Conservation (phyloP, 2,797 vertebrate genomes). For the Phrynocephalus forsythii region DNA sequence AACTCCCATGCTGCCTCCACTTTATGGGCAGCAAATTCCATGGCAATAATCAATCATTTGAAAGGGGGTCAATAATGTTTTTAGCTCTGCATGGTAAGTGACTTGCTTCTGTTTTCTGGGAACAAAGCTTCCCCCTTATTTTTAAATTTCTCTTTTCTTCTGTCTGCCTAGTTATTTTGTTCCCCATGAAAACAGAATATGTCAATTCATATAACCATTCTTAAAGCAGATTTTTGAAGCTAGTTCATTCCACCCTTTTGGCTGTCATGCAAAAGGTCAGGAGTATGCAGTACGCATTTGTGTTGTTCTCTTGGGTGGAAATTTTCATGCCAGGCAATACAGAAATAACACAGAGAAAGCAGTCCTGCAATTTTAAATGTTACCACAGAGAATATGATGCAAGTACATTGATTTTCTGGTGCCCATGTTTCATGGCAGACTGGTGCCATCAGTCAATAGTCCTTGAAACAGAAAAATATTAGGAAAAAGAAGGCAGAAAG, state of each 20-base stretch:
- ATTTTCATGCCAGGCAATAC: neutral
- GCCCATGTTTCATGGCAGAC: neutral
- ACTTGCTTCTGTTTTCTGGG: neutral
- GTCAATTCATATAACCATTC: conserved; percentile 36
- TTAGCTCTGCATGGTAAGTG: neutral
- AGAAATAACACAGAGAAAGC: accelerated
- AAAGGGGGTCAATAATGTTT: neutral
- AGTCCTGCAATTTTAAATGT: accelerated
- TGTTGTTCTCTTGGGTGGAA: conserved; percentile 11
- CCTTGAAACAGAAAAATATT: neutral
- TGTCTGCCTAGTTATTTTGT: accelerated
- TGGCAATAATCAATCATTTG: neutral
- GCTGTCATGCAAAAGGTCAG: conserved; percentile 22
- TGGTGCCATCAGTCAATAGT: too few species aligned
- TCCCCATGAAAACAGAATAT: neutral
- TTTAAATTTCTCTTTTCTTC: neutral
- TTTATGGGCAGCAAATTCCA: neutral
- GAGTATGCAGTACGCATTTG: neutral
- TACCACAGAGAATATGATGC: accelerated
- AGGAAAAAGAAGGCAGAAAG: too few species aligned
- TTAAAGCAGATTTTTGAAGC: accelerated
- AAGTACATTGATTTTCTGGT: too few species aligned
- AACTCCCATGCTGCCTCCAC: too few species aligned
- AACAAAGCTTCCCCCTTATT: neutral
- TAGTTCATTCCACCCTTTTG: accelerated